Conservation (phyloP, 2,797 vertebrate genomes). For the Spondyliosoma cantharus region DNA sequence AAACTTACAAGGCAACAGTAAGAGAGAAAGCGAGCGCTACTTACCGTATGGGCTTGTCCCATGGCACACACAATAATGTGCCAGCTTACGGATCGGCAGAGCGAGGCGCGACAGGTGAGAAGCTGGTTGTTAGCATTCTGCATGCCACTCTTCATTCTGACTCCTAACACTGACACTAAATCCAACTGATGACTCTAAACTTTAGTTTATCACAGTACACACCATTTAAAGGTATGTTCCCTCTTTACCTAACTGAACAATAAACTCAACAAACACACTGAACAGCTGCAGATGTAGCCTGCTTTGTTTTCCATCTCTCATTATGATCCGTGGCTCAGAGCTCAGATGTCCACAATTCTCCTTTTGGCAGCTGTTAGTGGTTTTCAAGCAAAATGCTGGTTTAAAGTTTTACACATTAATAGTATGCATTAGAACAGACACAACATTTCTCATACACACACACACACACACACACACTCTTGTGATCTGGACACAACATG, state of each 20-base stretch:
- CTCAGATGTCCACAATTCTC: constrained; percentile 74
- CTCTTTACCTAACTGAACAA: neutral
- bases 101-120: constrained; percentile 93
- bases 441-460: constrained; percentile 79
- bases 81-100: constrained; percentile 89
- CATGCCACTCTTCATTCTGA: constrained; percentile 87
- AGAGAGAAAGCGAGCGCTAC: constrained; percentile 89
- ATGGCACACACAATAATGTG: constrained; percentile 88
- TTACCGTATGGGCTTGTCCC: constrained; percentile 89
- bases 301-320: constrained; percentile 46
- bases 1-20: constrained; percentile 71
- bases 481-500: constrained; percentile 98
- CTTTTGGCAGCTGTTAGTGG: constrained; percentile 87
- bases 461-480: constrained; percentile 75
- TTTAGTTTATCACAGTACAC: neutral
- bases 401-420: constrained; percentile 85
- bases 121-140: constrained; percentile 97
- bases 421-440: constrained; percentile 85
- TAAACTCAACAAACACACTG: neutral
- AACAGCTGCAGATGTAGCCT: constrained; percentile 7
- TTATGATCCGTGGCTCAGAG: constrained; percentile 80
- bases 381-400: constrained; percentile 88
- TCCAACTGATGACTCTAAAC: neutral
- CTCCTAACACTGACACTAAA: constrained; percentile 41
- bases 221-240: neutral